Evolutionary conservation across 1,140 invertebrate species (phyloP).

Genomic region (Coenobita brevimanus): DNA sequence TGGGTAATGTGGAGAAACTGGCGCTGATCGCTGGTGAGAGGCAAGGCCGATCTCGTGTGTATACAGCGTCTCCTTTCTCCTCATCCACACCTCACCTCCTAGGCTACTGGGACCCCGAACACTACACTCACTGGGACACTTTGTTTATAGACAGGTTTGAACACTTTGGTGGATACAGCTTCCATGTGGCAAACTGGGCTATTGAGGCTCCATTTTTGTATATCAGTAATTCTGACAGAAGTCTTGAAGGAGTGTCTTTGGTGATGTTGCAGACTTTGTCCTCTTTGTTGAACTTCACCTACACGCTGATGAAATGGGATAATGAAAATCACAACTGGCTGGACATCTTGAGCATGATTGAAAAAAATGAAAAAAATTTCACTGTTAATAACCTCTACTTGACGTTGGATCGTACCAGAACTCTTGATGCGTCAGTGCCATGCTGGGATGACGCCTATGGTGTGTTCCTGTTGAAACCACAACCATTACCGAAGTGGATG

Average conservation of each 20-base stretch:
- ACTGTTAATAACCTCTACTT: background rate
- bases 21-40: background rate
- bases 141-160: conserved; percentile 15
- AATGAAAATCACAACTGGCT: background rate
- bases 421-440: background rate
- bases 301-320: background rate
- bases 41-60: background rate
- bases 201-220: background rate
- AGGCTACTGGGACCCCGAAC: background rate
- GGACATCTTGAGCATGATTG: background rate
- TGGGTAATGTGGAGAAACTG: conserved; percentile 4
- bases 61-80: conserved; percentile 2
- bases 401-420: background rate
- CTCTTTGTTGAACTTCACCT: background rate
- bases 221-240: background rate
- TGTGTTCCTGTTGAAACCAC: background rate
- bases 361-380: conserved; percentile 2
- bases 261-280: background rate
- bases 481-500: background rate
- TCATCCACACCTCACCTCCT: background rate
- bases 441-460: background rate
- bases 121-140: background rate
- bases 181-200: conserved; percentile 11
- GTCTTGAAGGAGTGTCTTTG: background rate
- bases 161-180: background rate